A percentile compares a stretch with the other conserved stretches of the same genome.
Conservation (phyloP, 2,113 vertebrate genomes). For the Lucifuga dentata region DNA sequence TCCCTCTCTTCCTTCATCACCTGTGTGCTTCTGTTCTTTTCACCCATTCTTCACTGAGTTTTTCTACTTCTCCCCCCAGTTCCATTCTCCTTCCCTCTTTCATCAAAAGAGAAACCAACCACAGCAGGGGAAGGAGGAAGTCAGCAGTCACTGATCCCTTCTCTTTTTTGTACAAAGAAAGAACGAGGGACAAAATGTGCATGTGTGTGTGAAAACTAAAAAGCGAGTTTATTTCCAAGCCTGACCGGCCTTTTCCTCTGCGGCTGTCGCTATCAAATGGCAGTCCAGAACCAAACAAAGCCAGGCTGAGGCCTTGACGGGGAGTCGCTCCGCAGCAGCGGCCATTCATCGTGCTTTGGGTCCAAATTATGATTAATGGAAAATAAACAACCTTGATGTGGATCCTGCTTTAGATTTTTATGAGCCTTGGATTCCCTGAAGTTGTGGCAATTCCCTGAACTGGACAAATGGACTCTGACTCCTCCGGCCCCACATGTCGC, state of each 20-base stretch:
- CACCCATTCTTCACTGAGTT: no score
- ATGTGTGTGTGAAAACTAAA: neutral
- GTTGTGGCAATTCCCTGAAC: slow-evolving; percentile 39
- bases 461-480: slow-evolving; percentile 29
- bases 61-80: slow-evolving; percentile 12
- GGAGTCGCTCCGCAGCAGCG: slow-evolving; percentile 34
- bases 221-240: slow-evolving; percentile 26
- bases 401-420: slow-evolving; percentile 59
- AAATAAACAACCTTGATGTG: slow-evolving; percentile 70
- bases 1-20: neutral
- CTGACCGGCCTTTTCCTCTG: slow-evolving; percentile 15
- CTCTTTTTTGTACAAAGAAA: slow-evolving; percentile 26
- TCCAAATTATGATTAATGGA: slow-evolving; percentile 74
- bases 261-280: slow-evolving; percentile 31
- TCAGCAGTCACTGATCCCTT: slow-evolving; percentile 14
- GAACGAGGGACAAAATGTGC: slow-evolving; percentile 17
- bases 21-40: neutral
- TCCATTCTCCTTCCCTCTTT: neutral
- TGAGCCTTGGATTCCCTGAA: slow-evolving; percentile 21
- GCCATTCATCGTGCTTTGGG: slow-evolving; percentile 60
- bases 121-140: neutral
- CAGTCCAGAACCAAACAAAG: slow-evolving; percentile 45
- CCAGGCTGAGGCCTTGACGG: slow-evolving; percentile 29
- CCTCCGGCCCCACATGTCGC: slow-evolving; percentile 28
- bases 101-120: slow-evolving; percentile 31